Evolutionary conservation across 2,888 invertebrate genomes (phyloP), one percentile per base, ranked within the genome.

Genomic region (Xylota sylvarum): DNA sequence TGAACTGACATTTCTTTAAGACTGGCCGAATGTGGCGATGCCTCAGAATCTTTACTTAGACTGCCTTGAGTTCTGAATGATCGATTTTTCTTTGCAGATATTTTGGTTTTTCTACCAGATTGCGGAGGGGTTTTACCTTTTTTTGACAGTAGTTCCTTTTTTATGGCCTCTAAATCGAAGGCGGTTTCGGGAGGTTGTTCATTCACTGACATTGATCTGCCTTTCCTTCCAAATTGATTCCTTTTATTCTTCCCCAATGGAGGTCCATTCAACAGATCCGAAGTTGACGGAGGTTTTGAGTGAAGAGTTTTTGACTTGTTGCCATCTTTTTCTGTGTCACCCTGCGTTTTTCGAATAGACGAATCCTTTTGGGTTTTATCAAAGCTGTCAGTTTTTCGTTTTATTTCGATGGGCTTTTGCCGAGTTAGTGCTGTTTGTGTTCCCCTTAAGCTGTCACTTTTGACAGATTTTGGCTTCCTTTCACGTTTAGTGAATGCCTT

Each of bases 121-220:
- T 65, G 27, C 3, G 69, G 43, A 1, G 70, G 64, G 37, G 43
- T 58, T 37, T 60, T 83, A 1, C 46, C 30, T 2, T 58, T 85
- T 17, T 52, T 69, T 58, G 74, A 60, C 0, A 85, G 9, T 2
- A 86, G 60, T 7, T 86, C 81, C 2, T 86, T 77, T 35, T 72
- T 81, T 5, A 86, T 81, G 0, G 67, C 69, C 35, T 86, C 81
- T 6, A 86, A 17, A 9, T 86, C 77, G 17, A 86, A 86, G 1
- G 14, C 19, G 9, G 9, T 35, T 17, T 32, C 60, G 4, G 56
- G 55, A 0, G 14, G 19, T 40, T 65, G 37, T 3, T 37, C 69
- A 40, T 69, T 79, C 5, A 60, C 17, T 0, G 84, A 80, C 7
- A 70, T n/a, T 0, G 84, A 74, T 52, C 50, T 84, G 0, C 72